These are phyloP conservation scores for Betta splendens DNA, from an alignment of 2,797 vertebrate genomes.

Conservation along the genomic window DNA sequence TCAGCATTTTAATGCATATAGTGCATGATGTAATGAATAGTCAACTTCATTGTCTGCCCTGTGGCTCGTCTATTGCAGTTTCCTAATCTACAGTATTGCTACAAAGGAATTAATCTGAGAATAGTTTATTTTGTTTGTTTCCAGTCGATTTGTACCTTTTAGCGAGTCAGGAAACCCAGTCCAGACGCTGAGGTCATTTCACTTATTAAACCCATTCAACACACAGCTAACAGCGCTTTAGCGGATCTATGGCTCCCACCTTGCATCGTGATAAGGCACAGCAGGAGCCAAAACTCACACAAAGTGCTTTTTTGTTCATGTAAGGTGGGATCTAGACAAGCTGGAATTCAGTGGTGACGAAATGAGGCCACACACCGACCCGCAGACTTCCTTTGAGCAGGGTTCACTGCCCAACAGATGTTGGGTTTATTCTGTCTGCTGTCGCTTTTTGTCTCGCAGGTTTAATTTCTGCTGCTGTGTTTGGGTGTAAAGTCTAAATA, in stretches of 20 bases:
- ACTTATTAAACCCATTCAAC: slow-evolving; percentile 61
- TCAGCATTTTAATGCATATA: slow-evolving; percentile 11
- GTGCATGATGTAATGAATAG: slow-evolving; percentile 45
- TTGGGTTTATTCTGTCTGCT: slow-evolving; percentile 38
- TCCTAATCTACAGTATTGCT: slow-evolving; percentile 33
- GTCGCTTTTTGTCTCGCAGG: slow-evolving; percentile 39
- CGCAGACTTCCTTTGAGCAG: slow-evolving; percentile 51
- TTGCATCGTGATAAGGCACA: slow-evolving; percentile 63
- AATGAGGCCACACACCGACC: slow-evolving; percentile 59
- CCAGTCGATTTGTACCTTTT: slow-evolving; percentile 40
- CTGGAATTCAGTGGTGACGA: slow-evolving; percentile 52
- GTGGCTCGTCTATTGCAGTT: slow-evolving; percentile 13
- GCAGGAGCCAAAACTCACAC: slow-evolving; percentile 68
- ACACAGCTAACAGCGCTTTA: slow-evolving; percentile 69
- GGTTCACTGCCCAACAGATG: slow-evolving; percentile 63
- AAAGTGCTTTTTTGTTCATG: slow-evolving; percentile 67
- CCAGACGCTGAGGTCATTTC: slow-evolving; percentile 70
- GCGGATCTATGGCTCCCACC: slow-evolving; percentile 43
- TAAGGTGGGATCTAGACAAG: slow-evolving; percentile 51
- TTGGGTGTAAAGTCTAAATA: slow-evolving; percentile 27
- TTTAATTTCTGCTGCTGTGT: slow-evolving; percentile 38
- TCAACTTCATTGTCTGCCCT: slow-evolving; percentile 20
- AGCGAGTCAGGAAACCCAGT: slow-evolving; percentile 53
- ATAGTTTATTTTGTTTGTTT: slow-evolving; percentile 42
- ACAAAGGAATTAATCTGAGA: slow-evolving; percentile 48